Percentiles rank a stretch among this genome's conserved stretches.
phyloP scores from a whole-genome alignment of 2,888 invertebrate species.

The Sminthurinus aureus region DNA sequence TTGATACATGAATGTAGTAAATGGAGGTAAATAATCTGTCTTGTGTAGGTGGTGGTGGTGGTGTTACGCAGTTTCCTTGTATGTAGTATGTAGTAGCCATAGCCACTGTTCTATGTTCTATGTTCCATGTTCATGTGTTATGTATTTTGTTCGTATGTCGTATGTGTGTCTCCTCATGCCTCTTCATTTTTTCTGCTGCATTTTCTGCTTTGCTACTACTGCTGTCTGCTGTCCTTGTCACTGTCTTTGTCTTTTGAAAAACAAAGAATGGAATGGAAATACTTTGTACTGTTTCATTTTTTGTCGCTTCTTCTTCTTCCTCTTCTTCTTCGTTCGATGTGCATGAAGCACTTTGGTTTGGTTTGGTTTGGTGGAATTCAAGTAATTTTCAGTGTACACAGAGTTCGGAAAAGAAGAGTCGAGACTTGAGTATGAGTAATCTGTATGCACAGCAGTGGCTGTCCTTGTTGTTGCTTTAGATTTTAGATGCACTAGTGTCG shows the following conservation, averaged over 20 bases:
- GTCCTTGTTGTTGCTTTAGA: too few species aligned
- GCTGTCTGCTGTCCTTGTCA: slow-evolving; percentile 13
- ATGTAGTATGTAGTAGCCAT: background rate
- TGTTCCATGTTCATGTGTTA: background rate
- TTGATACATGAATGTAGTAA: background rate
- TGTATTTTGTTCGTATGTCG: background rate
- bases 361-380: slow-evolving; percentile 22
- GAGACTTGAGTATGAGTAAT: too few species aligned
- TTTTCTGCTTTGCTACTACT: background rate
- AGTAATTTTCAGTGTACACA: slow-evolving; percentile 25
- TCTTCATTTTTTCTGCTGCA: background rate
- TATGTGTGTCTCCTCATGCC: background rate
- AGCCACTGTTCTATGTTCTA: background rate
- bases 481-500: too few species aligned
- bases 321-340: background rate
- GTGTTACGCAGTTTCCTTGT: background rate
- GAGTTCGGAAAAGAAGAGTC: too few species aligned
- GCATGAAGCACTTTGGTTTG: slow-evolving; percentile 33
- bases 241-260: background rate
- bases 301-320: background rate
- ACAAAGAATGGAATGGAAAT: slow-evolving; percentile 11
- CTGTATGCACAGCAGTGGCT: too few species aligned
- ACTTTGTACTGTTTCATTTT: slow-evolving; percentile 14
- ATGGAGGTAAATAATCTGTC: background rate
- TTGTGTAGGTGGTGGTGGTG: slow-evolving; percentile 14